A percentile compares a stretch with the other conserved stretches of the same genome.
phyloP scores from a whole-genome alignment of 2,113 vertebrate species.

The Otis tarda region DNA sequence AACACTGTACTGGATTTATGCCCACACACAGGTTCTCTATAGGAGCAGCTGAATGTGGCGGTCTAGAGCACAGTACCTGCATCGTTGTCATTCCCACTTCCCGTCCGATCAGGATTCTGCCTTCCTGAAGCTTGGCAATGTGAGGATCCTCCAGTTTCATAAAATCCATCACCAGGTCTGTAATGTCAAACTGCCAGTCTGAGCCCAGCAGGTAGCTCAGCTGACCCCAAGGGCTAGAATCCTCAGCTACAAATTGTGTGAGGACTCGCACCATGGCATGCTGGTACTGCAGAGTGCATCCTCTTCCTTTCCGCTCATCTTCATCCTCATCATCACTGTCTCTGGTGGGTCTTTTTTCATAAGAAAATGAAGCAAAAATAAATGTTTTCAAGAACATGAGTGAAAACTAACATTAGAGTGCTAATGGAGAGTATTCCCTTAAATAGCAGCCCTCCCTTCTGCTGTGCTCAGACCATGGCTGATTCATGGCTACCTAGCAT shows the following conservation, averaged over 20 bases:
- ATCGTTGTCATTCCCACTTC: constrained; percentile 92
- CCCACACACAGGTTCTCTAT: background rate
- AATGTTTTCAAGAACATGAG: background rate
- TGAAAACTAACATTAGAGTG: background rate
- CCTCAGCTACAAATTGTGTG: constrained; percentile 91
- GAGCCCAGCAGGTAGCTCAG: constrained; percentile 85
- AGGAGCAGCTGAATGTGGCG: background rate
- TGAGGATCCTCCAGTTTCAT: constrained; percentile 90
- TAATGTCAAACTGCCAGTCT: constrained; percentile 94
- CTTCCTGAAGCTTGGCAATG: constrained; percentile 83
- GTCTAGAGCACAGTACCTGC: constrained; percentile 78
- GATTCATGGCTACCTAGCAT: background rate
- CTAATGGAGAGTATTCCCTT: background rate
- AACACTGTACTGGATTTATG: background rate
- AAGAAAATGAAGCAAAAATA: background rate
- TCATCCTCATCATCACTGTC: constrained; percentile 96
- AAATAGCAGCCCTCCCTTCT: background rate
- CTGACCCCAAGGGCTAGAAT: constrained; percentile 80
- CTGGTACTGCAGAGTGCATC: constrained; percentile 92
- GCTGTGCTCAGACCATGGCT: rapidly evolving
- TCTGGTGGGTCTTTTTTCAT: constrained; percentile 76
- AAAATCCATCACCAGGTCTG: constrained; percentile 88
- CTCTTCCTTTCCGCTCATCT: constrained; percentile 85
- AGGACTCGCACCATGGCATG: constrained; percentile 89
- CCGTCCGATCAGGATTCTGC: constrained; percentile 83